Evolutionary conservation across 2,888 invertebrate genomes (phyloP), one percentile per base, ranked within the genome.

Genomic region (Hemithea aestivaria): DNA sequence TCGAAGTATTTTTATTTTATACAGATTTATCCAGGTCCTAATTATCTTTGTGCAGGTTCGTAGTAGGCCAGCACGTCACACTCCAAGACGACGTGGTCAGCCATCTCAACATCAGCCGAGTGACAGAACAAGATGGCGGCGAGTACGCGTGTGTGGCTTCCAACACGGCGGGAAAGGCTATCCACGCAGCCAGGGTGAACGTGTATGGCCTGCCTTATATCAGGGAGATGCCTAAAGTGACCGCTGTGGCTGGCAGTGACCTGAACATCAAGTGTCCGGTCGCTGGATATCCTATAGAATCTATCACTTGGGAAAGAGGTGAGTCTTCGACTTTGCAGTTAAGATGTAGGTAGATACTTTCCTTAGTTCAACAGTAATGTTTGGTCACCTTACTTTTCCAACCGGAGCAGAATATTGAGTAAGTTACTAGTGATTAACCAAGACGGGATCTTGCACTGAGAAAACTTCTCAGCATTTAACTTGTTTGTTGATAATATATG

Each of bases 21-120:
- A 9, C 11, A 20, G 12, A 2, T 24, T 20, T 22, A 10, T 37
- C 32, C n/a, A n/a, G n/a, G n/a, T n/a, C n/a, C n/a, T n/a, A n/a
- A n/a, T n/a, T n/a, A n/a, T n/a, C n/a, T n/a, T n/a, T n/a, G 2
- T 16, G 16, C 64, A 94, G 96, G 65, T 96, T 96, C 78, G 91
- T 96, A 62, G 95, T 96, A 40, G 96, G 96, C 20, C 96, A 96
- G 75, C 96, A 96, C 82, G 96, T 96, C 51, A 96, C 96, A 10
- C 91, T 96, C 26, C 96, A 96, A 82, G 96, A 96, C 67, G 96
- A 96, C 77, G 96, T 96, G 47, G 95, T 96, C 74, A 96, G 96
- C 67, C 96, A 96, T 85, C 93, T 96, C 51, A 96, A 96, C 88
- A 92, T 96, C 65, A 94, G 94, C 62, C 91, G 93, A 48, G 92